phyloP scores from a whole-genome alignment of 2,797 vertebrate species.

The Nasua narica region DNA sequence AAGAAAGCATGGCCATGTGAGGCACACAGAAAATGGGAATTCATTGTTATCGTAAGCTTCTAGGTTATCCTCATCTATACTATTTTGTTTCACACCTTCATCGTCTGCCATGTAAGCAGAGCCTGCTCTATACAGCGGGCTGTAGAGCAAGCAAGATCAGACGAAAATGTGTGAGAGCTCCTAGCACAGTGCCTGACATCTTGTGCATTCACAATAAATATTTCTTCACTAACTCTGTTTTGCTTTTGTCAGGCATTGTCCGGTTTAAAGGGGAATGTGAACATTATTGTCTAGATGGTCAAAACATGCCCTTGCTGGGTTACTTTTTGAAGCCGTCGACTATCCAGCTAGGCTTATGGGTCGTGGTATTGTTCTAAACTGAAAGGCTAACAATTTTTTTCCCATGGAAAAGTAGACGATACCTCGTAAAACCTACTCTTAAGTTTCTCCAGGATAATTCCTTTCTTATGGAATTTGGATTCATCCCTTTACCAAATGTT shows the following conservation, averaged over 20 bases:
- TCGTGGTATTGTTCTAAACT: neutral
- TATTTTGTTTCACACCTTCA: slow-evolving; percentile 15
- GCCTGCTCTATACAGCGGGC: neutral
- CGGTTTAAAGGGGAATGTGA: neutral
- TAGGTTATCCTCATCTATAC: slow-evolving; percentile 4
- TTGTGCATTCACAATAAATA: neutral
- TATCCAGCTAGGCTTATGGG: neutral
- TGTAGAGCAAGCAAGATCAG: neutral
- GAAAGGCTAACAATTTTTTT: neutral
- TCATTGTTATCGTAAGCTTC: slow-evolving; percentile 10
- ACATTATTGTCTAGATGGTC: neutral
- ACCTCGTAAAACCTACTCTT: neutral
- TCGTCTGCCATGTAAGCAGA: neutral
- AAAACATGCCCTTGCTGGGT: neutral
- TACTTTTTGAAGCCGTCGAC: neutral
- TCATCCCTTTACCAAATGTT: neutral
- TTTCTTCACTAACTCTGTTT: neutral
- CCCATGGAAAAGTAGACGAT: neutral
- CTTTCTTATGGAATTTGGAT: neutral
- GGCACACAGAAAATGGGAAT: slow-evolving; percentile 20
- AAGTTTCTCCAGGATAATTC: neutral
- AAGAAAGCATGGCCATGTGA: slow-evolving; percentile 25
- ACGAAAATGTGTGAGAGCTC: neutral
- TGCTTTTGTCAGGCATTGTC: neutral
- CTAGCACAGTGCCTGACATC: neutral